phyloP scores from a whole-genome alignment of 2,797 vertebrate genomes.

The Acanthiza pusilla region DNA sequence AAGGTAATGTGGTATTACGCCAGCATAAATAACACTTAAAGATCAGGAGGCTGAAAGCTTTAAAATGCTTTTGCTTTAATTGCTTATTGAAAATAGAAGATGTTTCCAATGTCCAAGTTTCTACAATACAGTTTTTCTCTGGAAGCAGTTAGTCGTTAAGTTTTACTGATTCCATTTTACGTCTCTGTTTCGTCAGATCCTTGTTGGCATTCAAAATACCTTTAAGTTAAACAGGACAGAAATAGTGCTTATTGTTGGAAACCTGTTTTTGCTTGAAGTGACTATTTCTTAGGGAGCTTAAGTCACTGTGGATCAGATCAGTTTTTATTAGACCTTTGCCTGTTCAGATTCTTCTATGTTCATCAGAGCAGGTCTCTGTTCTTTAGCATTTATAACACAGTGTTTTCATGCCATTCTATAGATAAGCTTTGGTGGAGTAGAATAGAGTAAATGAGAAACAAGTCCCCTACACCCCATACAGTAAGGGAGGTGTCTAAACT shows the following conservation, averaged over 20 bases:
- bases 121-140: neutral
- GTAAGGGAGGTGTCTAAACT: neutral
- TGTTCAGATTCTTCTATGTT: neutral
- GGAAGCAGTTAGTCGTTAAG: neutral
- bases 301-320: neutral
- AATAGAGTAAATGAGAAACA: neutral
- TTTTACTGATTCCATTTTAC: neutral
- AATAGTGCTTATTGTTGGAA: neutral
- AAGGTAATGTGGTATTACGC: neutral
- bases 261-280: neutral
- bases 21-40: neutral
- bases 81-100: neutral
- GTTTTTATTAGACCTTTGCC: neutral
- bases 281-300: neutral
- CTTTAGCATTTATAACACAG: neutral
- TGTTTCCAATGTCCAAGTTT: neutral
- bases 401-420: neutral
- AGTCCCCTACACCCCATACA: fast-evolving
- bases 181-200: neutral
- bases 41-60: neutral
- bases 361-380: neutral
- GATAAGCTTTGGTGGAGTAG: neutral
- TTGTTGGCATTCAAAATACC: neutral
- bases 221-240: neutral
- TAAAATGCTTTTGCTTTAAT: neutral